A percentile compares a stretch with the other conserved stretches of the same genome.
Conservation (phyloP, 1,140 invertebrate species). For the Plodia interpunctella region DNA sequence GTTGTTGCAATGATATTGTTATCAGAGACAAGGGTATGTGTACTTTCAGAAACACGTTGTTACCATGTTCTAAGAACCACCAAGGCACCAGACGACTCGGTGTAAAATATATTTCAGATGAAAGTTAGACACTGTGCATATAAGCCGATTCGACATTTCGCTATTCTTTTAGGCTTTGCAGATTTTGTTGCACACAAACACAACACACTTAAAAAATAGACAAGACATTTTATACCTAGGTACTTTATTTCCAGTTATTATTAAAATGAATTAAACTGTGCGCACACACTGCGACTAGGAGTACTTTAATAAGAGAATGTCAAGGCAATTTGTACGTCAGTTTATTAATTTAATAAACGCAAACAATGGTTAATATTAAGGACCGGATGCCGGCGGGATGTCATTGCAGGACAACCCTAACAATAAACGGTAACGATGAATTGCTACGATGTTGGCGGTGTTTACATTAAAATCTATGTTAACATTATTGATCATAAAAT, state of each 20-base stretch:
- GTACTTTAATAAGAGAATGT: conserved; percentile 13
- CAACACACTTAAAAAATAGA: no score
- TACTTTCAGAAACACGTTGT: not conserved
- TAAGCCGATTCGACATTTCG: no score
- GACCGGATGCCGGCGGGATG: not conserved
- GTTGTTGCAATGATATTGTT: conserved; percentile 25
- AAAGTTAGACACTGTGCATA: no score
- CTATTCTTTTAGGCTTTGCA: no score
- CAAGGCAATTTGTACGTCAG: conserved; percentile 18
- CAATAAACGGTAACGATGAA: conserved; percentile 1
- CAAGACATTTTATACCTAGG: no score
- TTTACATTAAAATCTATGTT: not conserved
- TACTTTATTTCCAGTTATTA: no score
- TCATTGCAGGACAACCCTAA: not conserved
- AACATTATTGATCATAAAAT: not conserved
- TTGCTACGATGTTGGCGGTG: not conserved
- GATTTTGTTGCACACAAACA: no score
- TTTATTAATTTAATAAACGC: conserved; percentile 19
- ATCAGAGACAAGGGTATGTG: not conserved
- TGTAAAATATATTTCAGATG: no score
- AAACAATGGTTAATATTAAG: conserved; percentile 13
- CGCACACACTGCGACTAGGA: not conserved
- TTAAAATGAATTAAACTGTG: not conserved
- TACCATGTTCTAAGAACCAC: no score
- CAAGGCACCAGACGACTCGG: no score